phyloP scores from a whole-genome alignment of 2,797 vertebrate genomes.

The Enteromius treurensis region DNA sequence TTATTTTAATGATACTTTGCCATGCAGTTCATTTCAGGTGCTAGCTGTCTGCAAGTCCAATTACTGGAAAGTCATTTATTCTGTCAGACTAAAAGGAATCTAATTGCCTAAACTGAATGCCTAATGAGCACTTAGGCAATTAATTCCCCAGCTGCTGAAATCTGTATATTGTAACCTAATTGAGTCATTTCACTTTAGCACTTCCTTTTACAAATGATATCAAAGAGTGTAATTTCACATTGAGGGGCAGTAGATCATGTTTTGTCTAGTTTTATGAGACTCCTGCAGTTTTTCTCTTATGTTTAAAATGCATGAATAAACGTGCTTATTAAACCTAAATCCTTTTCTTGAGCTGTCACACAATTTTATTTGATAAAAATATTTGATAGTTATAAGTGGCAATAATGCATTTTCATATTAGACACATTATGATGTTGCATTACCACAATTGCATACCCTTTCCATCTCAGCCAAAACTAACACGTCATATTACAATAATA shows the following conservation, averaged over 20 bases:
- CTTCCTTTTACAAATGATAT: constrained; percentile 59
- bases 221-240: constrained; percentile 52
- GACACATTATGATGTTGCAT: not conserved
- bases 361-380: not conserved
- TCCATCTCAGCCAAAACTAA: constrained; percentile 69
- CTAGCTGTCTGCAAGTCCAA: constrained; percentile 72
- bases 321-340: not conserved
- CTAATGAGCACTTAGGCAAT: constrained; percentile 78
- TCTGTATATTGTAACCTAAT: constrained; percentile 79
- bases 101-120: constrained; percentile 76
- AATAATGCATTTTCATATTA: not conserved
- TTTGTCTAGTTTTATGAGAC: constrained; percentile 40
- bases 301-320: not conserved
- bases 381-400: not conserved
- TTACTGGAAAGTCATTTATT: constrained; percentile 76
- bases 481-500: constrained; percentile 88
- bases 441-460: not conserved
- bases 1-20: constrained; percentile 78
- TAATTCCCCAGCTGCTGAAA: constrained; percentile 74
- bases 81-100: constrained; percentile 69
- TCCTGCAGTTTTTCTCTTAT: not conserved
- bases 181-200: constrained; percentile 70
- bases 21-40: constrained; percentile 74
- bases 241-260: constrained; percentile 35
- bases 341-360: not conserved